These are phyloP conservation scores for Cryptus viduatorius DNA, from an alignment of 2,888 invertebrate genomes.

Conservation along the genomic window DNA sequence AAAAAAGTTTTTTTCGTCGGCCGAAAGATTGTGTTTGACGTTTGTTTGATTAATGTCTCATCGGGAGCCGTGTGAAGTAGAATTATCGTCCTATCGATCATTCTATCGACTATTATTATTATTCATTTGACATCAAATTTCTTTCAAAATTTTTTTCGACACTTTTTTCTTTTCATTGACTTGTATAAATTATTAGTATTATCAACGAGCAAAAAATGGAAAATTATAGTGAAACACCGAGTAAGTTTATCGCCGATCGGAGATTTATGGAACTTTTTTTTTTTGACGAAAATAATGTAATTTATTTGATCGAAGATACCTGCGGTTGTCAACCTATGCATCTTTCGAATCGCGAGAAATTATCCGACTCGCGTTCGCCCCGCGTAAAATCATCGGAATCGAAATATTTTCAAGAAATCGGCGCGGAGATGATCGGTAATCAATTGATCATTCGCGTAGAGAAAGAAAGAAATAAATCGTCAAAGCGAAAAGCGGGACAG, in stretches of 20 bases:
- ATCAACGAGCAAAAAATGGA: slow-evolving; percentile 43
- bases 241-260: slow-evolving; percentile 11
- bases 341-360: not conserved
- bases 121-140: slow-evolving; percentile 21
- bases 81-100: slow-evolving; percentile 10
- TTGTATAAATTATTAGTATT: slow-evolving; percentile 49
- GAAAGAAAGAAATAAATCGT: slow-evolving; percentile 86
- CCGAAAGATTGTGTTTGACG: slow-evolving; percentile 46
- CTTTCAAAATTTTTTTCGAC: not conserved
- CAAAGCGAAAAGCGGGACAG: slow-evolving; percentile 66
- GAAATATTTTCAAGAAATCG: slow-evolving; percentile 88
- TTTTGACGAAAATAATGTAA: not conserved
- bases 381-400: slow-evolving; percentile 64
- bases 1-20: slow-evolving; percentile 48
- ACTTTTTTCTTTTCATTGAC: not conserved
- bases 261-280: not conserved
- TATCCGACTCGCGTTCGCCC: not conserved
- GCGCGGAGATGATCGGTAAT: slow-evolving; percentile 89
- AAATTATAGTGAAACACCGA: slow-evolving; percentile 28
- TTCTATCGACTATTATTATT: slow-evolving; percentile 13
- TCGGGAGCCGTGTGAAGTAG: slow-evolving; percentile 34
- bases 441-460: slow-evolving; percentile 89
- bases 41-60: slow-evolving; percentile 1
- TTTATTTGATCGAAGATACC: slow-evolving; percentile 36
- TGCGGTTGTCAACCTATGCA: slow-evolving; percentile 65